phyloP scores from a whole-genome alignment of 2,888 invertebrate species.

The Lasioglossum calceatum region DNA sequence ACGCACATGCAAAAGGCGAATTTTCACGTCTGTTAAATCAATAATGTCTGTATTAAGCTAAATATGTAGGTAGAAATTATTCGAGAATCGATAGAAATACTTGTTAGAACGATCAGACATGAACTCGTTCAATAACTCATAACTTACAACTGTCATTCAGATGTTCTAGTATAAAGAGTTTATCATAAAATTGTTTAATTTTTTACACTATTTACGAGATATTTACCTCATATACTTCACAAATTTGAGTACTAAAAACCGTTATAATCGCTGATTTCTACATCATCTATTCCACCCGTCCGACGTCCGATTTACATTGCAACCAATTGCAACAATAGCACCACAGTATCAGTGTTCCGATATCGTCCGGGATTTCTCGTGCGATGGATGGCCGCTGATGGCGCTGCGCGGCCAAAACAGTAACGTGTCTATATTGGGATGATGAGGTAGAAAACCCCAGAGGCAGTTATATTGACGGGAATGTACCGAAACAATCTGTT shows the following conservation, averaged over 20 bases:
- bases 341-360: conserved; percentile 28
- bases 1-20: neutral
- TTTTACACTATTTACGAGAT: conserved; percentile 6
- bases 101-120: conserved; percentile 18
- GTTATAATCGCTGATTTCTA: conserved; percentile 47
- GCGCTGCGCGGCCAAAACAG: too few relatives aligned
- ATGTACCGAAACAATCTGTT: too few relatives aligned
- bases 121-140: conserved; percentile 25
- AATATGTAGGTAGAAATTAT: neutral
- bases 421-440: too few relatives aligned
- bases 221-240: conserved; percentile 48
- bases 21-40: neutral
- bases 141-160: conserved; percentile 35
- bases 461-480: too few relatives aligned
- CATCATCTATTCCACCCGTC: conserved; percentile 57
- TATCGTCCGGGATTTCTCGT: too few relatives aligned
- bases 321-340: conserved; percentile 52
- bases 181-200: neutral
- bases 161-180: conserved; percentile 21
- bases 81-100: conserved; percentile 36
- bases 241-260: conserved; percentile 30
- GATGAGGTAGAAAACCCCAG: too few relatives aligned
- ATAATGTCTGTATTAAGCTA: neutral
- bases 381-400: too few relatives aligned
- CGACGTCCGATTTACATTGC: conserved; percentile 51